phyloP scores from a whole-genome alignment of 2,797 vertebrate species.

The Artibeus jamaicensis region DNA sequence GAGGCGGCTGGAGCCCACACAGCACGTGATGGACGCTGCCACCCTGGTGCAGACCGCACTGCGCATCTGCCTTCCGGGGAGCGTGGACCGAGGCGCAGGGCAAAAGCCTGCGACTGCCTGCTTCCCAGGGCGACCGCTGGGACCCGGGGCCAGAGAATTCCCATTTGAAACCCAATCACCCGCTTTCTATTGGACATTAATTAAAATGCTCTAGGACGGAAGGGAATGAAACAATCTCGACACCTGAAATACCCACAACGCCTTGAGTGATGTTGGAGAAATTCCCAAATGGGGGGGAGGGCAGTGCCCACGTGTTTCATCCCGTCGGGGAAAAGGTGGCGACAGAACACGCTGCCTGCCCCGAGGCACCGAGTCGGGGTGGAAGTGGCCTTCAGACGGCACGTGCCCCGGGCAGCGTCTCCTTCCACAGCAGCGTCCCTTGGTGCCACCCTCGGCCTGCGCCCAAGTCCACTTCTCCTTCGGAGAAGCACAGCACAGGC shows the following conservation, averaged over 20 bases:
- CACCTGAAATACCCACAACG: neutral
- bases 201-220: neutral
- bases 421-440: accelerated
- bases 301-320: accelerated
- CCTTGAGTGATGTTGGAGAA: neutral
- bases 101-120: neutral
- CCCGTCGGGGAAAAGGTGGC: accelerated
- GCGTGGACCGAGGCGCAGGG: neutral
- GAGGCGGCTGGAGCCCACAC: too few relatives aligned
- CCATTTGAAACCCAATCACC: neutral
- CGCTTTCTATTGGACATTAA: too few relatives aligned
- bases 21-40: neutral
- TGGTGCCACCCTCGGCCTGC: accelerated
- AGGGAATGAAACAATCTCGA: neutral
- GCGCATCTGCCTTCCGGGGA: too few relatives aligned
- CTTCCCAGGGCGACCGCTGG: neutral
- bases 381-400: too few relatives aligned
- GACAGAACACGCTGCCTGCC: too few relatives aligned
- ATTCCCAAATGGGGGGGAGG: accelerated
- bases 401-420: accelerated
- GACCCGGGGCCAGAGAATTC: neutral
- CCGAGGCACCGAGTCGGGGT: accelerated
- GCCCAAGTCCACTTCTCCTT: neutral
- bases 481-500: neutral
- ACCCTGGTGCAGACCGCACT: too few relatives aligned